A percentile compares a stretch with the other conserved stretches of the same genome.
Evolutionary conservation across 2,113 vertebrate genomes (phyloP).

Genomic region (Sturnus vulgaris): DNA sequence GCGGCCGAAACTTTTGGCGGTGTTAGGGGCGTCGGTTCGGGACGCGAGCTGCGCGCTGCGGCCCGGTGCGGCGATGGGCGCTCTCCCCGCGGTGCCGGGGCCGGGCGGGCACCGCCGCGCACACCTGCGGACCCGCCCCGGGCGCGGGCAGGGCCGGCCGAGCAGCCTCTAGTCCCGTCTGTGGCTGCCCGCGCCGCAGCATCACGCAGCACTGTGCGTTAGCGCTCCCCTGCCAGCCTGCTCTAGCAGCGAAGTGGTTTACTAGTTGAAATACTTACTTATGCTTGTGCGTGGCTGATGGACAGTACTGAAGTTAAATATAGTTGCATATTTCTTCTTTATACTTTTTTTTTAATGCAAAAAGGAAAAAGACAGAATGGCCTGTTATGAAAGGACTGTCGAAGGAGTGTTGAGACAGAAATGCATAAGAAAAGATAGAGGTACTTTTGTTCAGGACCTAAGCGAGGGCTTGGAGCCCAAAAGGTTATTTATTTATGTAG

Average conservation of each 20-base stretch:
- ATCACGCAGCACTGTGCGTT: not conserved
- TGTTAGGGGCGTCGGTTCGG: not conserved
- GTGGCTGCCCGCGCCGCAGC: not conserved
- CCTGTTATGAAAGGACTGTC: not conserved
- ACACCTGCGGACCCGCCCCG: not conserved
- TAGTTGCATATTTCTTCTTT: not conserved
- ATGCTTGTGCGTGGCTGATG: fast-evolving
- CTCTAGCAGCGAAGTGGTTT: fast-evolving
- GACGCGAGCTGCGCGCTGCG: too few relatives aligned
- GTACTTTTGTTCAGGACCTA: not conserved
- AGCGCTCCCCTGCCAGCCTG: not conserved
- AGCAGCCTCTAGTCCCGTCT: fast-evolving
- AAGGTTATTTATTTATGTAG: not conserved
- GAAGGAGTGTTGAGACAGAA: not conserved
- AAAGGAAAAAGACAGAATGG: fast-evolving
- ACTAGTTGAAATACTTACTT: too few relatives aligned
- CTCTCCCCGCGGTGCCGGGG: fast-evolving
- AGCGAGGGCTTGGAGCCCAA: not conserved
- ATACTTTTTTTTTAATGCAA: too few relatives aligned
- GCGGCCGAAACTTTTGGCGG: not conserved
- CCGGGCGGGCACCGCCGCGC: not conserved
- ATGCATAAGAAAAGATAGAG: not conserved
- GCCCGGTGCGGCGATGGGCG: not conserved
- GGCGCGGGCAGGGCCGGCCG: not conserved
- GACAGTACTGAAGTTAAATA: not conserved